These are phyloP conservation scores for Shinisaurus crocodilurus DNA, from an alignment of 2,113 vertebrate species.

Conservation along the genomic window DNA sequence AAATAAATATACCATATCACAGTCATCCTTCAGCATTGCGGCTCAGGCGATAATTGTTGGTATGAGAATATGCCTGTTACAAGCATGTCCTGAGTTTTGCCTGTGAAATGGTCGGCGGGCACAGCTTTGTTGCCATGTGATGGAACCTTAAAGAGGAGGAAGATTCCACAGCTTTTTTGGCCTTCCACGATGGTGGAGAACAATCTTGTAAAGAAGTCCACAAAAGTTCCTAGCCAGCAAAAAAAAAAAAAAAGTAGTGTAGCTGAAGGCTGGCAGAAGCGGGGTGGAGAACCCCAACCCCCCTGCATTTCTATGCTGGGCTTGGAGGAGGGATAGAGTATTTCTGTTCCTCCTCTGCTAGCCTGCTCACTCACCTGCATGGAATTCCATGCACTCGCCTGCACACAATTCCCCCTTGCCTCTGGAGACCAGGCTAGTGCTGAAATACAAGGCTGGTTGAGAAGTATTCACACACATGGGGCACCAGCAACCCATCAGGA, in stretches of 20 bases:
- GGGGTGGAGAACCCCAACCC: too few species aligned
- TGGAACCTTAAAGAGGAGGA: background rate
- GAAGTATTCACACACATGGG: background rate
- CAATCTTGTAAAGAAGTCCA: background rate
- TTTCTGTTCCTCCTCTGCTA: too few species aligned
- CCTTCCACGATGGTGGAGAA: background rate
- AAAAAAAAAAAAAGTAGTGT: too few species aligned
- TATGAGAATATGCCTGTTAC: background rate
- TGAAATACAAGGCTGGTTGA: too few species aligned
- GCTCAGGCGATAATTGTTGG: background rate
- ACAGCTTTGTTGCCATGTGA: background rate
- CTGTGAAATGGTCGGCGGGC: background rate
- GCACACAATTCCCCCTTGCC: too few species aligned
- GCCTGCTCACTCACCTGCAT: too few species aligned
- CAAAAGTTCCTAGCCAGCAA: too few species aligned
- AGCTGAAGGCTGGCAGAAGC: too few species aligned
- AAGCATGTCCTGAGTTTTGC: background rate
- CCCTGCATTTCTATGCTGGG: too few species aligned
- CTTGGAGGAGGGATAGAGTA: too few species aligned
- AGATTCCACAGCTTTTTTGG: background rate
- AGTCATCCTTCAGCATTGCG: background rate
- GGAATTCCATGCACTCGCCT: too few species aligned
- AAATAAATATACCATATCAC: background rate
- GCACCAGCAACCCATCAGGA: background rate
- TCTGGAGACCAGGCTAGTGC: too few species aligned